phyloP scores from a whole-genome alignment of 2,113 vertebrate genomes.

The Anthoscopus minutus region DNA sequence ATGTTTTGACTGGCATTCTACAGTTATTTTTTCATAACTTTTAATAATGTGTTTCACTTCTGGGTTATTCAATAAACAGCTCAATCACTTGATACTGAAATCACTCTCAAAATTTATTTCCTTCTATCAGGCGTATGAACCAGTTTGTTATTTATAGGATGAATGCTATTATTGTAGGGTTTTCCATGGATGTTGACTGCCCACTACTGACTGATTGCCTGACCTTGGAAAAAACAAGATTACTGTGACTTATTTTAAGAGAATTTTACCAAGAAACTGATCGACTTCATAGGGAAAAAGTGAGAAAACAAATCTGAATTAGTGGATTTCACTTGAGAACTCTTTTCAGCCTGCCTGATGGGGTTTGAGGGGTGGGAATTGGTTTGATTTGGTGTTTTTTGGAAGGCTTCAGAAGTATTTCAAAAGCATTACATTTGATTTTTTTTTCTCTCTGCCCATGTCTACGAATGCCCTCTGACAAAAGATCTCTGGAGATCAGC shows the following conservation, averaged over 20 bases:
- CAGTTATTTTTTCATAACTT: constrained; percentile 44
- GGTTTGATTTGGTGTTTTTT: neutral
- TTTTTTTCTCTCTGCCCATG: neutral
- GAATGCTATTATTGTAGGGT: neutral
- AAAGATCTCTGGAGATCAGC: neutral
- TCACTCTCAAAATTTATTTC: constrained; percentile 17
- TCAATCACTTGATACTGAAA: constrained; percentile 22
- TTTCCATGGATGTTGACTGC: neutral
- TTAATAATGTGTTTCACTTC: constrained; percentile 31
- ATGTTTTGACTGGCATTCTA: constrained; percentile 16
- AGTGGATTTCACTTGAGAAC: neutral
- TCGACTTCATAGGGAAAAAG: neutral
- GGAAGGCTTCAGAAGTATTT: neutral
- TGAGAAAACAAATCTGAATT: neutral
- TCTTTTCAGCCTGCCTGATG: neutral
- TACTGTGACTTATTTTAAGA: neutral
- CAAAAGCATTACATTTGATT: neutral
- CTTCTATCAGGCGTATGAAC: neutral
- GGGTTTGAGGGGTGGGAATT: accelerated
- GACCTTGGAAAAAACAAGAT: neutral
- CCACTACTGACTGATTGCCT: neutral
- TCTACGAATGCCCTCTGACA: neutral
- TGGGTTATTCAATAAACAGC: constrained; percentile 15
- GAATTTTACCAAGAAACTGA: neutral
- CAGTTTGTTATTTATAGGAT: neutral